Conservation (phyloP, 2,113 vertebrate genomes). For the Pagrus major region DNA sequence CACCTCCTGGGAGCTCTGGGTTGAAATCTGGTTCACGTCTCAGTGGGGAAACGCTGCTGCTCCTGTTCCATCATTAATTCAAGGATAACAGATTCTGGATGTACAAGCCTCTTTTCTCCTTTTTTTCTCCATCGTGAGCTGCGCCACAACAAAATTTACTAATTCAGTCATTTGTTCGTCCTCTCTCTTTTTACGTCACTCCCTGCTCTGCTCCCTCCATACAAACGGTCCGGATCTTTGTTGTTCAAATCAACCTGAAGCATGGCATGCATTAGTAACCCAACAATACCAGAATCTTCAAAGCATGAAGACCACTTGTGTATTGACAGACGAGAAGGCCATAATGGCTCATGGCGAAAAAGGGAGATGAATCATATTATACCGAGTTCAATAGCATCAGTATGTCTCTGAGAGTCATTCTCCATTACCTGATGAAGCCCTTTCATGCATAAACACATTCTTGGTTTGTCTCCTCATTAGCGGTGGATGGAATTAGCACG, state of each 20-base stretch:
- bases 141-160: constrained; percentile 19
- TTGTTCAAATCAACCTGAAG: constrained; percentile 6
- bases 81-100: constrained; percentile 73
- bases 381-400: not conserved
- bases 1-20: constrained; percentile 81
- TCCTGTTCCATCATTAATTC: constrained; percentile 82
- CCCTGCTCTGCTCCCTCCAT: not conserved
- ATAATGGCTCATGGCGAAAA: not conserved
- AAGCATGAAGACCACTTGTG: constrained; percentile 10
- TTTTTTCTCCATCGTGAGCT: constrained; percentile 17
- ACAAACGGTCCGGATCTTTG: not conserved
- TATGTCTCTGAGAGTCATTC: constrained; percentile 8
- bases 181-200: not conserved
- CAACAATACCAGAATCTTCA: constrained; percentile 2
- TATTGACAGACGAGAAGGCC: not conserved
- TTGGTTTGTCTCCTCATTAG: constrained; percentile 28
- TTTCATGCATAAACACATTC: constrained; percentile 5
- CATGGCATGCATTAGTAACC: not conserved
- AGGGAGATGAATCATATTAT: constrained; percentile 12
- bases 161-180: constrained; percentile 10
- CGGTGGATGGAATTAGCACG: constrained; percentile 40
- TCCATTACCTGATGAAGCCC: constrained; percentile 24
- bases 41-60: constrained; percentile 72
- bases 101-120: constrained; percentile 32
- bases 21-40: constrained; percentile 87